Base-by-base conservation (phyloP, 1,140 invertebrate species). In the Drosophila simulans region DNA sequence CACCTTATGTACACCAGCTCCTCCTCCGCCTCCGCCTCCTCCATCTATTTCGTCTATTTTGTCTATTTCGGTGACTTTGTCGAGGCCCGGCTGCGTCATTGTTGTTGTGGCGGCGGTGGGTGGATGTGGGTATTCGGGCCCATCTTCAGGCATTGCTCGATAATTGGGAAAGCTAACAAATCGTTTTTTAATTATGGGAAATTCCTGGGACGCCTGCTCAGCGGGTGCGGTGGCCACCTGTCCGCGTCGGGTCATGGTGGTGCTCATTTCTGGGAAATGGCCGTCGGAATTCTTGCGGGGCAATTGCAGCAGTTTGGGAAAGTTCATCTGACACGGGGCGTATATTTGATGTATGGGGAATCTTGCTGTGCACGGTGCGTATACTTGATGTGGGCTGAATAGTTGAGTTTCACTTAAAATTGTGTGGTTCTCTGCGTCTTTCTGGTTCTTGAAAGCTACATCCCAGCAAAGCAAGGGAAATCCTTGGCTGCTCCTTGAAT, bases 151-250 rank as follows among this genome's bases (percentile, higher is more conserved):
- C 53, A 49, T 31, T 39, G 60, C 55, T 57, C 66, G 72, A 77
- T 77, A 73, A 88, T 89, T 62, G 70, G 72, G 60, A 77, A 84
- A 84, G 59, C 64, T 71, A 68, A 88, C 68, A 80, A 88, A 88
- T 90, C 56, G 80, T 55, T 90, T 89, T 88, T 88, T 89, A 88
- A 90, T 84, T 84, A 78, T 74, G 53, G 84, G 84, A 89, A 84
- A 88, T 85, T 74, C 57, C 40, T 73, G 49, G 20, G 46, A 5
- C 46, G 34, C 25, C 73, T 52, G 39, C n/a, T 35, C 34, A 0
- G 17, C 10, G 34, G 17, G 25, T 69, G 42, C 48, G 17, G 51
- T 51, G 54, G 56, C 42, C 63, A 35, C n/a, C 20, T 34, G 68
- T 10, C 27, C 46, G 35, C 68, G 52, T 15, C 68, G 54, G 53